Base-by-base conservation (phyloP, 1,140 invertebrate species). In the Leguminivora glycinivorella region DNA sequence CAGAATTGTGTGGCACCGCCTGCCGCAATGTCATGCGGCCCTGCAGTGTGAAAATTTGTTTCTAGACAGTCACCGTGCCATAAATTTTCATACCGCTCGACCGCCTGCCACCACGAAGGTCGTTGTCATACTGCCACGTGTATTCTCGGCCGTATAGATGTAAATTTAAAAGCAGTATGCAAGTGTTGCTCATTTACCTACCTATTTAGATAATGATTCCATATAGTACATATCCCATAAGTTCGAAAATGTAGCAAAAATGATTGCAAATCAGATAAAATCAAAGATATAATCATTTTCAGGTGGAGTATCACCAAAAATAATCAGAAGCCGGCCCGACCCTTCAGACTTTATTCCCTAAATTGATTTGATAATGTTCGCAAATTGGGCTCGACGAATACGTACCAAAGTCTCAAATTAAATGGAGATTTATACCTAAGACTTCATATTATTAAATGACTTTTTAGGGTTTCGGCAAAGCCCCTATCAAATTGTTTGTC, bases 291-390 rank as follows among this genome's bases (percentile, higher is more conserved):
- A 63, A 63, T 63, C 58, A 63, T 63, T 63, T 63, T 63, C 58
- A 63, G 58, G 58, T 63, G 26, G 58, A 63, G 26, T 63, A 63
- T 63, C 58, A 63, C 67, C 38, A 24, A 56, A 70, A 70, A 70
- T 70, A 73, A 74, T 73, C 66, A 70, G 69, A 56, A 71, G 70
- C 70, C 72, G 70, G 56, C n/a, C n/a, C 47, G 67, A 66, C 58
- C 43, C 43, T 69, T 58, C 47, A 56, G 63, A 24, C 72, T 74
- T 70, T 56, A 63, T 63, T 63, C 71, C 69, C 72, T 72, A 77
- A 75, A 77, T 75, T 71, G 73, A 71, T 68, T 71, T 63, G 22
- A 73, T 71, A 77, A 77, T 77, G 67, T 77, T 75, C 69, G 31
- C 73, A 77, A 77, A 77, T 77, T 77, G 70, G 71, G 73, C 75